Evolutionary conservation across 1,140 invertebrate genomes (phyloP).

Genomic region (Drosophila gunungcola): DNA sequence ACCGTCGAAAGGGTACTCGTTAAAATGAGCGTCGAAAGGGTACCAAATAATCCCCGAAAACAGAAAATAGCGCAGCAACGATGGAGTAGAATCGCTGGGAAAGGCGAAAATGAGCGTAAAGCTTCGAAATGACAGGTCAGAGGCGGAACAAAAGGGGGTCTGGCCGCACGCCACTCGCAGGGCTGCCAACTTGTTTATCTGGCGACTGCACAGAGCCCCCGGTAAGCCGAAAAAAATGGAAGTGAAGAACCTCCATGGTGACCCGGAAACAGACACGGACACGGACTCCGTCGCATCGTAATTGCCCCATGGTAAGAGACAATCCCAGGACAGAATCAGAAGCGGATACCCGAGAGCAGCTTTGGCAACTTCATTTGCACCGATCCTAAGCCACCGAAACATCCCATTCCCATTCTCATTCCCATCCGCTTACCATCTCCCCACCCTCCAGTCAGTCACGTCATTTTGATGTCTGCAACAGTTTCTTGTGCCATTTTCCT

Average conservation of each 20-base stretch:
- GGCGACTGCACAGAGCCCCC: slow-evolving; percentile 61
- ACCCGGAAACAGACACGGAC: slow-evolving; percentile 34
- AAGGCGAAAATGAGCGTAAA: slow-evolving; percentile 79
- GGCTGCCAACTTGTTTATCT: slow-evolving; percentile 77
- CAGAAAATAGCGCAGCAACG: slow-evolving; percentile 2
- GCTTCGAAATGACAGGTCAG: slow-evolving; percentile 68
- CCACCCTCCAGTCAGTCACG: slow-evolving; percentile 24
- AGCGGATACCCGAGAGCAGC: slow-evolving; percentile 52
- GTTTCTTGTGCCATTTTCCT: slow-evolving; percentile 26
- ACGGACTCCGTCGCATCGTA: slow-evolving; percentile 49
- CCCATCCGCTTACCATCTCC: neutral
- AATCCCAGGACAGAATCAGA: slow-evolving; percentile 45
- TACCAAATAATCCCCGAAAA: slow-evolving; percentile 24
- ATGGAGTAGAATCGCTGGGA: slow-evolving; percentile 55
- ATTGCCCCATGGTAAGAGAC: slow-evolving; percentile 60
- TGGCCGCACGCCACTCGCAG: slow-evolving; percentile 59
- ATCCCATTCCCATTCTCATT: neutral
- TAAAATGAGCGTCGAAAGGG: neutral
- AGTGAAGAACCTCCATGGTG: slow-evolving; percentile 17
- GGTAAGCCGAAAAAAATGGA: slow-evolving; percentile 12
- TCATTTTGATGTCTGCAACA: slow-evolving; percentile 53
- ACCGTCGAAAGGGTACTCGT: neutral
- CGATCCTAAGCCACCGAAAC: slow-evolving; percentile 26
- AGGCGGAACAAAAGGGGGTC: slow-evolving; percentile 8
- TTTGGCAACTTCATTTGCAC: slow-evolving; percentile 79